These are phyloP conservation scores for Notolepis coatsorum DNA, from an alignment of 2,797 vertebrate genomes.

Conservation along the genomic window DNA sequence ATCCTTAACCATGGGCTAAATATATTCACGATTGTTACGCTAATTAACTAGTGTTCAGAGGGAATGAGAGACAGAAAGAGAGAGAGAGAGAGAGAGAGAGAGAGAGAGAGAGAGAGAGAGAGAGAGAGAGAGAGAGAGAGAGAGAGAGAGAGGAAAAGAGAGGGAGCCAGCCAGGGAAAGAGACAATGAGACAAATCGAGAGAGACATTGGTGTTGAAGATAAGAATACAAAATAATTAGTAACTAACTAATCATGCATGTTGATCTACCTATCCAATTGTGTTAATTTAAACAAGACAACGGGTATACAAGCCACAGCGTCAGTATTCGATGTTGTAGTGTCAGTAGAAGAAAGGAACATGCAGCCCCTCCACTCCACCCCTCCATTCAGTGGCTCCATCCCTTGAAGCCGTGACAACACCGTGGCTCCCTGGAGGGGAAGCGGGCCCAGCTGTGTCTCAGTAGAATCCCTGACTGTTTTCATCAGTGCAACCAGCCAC, in stretches of 20 bases:
- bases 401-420: constrained; percentile 16
- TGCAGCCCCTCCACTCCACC: constrained; percentile 29
- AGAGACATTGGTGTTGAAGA: too few species aligned
- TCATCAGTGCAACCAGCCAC: constrained; percentile 48
- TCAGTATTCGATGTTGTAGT: constrained; percentile 2
- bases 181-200: constrained; percentile 78
- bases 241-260: not conserved
- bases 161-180: too few species aligned
- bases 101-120: not conserved
- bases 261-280: not conserved
- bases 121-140: not conserved
- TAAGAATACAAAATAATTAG: too few species aligned
- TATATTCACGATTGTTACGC: constrained; percentile 56
- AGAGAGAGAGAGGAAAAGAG: constrained; percentile 66
- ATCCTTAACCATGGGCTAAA: constrained; percentile 50
- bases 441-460: constrained; percentile 28
- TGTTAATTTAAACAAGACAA: not conserved
- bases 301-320: not conserved
- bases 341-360: constrained; percentile 30
- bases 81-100: constrained; percentile 11
- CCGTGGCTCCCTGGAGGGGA: constrained; percentile 13
- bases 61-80: too few species aligned
- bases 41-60: constrained; percentile 43
- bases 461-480: constrained; percentile 25
- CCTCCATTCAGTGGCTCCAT: constrained; percentile 33